Evolutionary conservation across 2,797 vertebrate genomes (phyloP).

Genomic region (Gymnopithys bicolor): DNA sequence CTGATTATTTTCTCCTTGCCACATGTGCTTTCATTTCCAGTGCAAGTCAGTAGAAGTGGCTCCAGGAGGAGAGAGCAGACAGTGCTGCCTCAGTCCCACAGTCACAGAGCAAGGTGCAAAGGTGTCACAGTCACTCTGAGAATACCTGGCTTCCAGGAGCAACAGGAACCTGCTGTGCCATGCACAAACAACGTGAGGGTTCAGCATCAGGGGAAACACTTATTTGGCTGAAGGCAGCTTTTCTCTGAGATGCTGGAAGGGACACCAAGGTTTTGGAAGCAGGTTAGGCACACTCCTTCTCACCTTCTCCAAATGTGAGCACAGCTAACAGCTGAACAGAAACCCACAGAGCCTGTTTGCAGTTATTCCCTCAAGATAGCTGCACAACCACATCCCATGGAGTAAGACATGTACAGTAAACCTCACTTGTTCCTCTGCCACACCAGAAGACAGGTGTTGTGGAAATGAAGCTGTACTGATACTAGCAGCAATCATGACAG

Average conservation of each 20-base stretch:
- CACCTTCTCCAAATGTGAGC: background rate
- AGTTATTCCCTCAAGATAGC: background rate
- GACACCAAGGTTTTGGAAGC: background rate
- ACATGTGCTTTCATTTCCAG: background rate
- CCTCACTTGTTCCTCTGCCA: background rate
- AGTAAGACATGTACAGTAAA: fast-evolving
- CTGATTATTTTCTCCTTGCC: background rate
- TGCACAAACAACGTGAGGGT: background rate
- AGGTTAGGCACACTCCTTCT: background rate
- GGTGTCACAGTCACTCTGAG: background rate
- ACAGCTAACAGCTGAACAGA: background rate
- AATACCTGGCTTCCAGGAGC: background rate
- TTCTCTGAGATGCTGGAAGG: background rate
- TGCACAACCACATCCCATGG: background rate
- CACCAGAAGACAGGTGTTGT: background rate
- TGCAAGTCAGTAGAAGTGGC: background rate
- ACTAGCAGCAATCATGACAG: background rate
- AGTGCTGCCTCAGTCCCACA: background rate
- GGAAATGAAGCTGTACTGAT: background rate
- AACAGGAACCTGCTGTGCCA: background rate
- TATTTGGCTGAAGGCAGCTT: background rate
- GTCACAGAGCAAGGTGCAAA: background rate
- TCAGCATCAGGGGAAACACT: background rate
- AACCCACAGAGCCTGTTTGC: background rate
- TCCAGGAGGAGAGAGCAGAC: background rate